These are phyloP conservation scores for Propithecus deckenii DNA, from an alignment of 2,797 vertebrate species.

Conservation along the genomic window DNA sequence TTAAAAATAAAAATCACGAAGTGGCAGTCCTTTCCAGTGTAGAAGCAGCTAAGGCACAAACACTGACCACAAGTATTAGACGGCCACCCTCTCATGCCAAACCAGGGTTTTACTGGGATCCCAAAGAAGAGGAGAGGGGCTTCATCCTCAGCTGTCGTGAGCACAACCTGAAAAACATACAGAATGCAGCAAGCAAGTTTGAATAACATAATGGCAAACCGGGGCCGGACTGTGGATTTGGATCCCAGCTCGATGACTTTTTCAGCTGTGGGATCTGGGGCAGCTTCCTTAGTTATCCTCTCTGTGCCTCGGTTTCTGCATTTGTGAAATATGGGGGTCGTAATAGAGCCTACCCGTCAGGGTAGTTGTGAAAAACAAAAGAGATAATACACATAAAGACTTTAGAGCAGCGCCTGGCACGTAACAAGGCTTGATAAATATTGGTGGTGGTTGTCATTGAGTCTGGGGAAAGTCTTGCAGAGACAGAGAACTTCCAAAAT, in stretches of 20 bases:
- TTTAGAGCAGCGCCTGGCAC: not conserved
- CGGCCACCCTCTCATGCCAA: not conserved
- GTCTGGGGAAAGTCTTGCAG: not conserved
- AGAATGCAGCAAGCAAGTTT: not conserved
- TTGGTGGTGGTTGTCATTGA: not conserved
- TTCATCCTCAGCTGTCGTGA: not conserved
- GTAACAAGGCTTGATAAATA: not conserved
- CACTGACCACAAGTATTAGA: not conserved
- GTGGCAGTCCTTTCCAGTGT: not conserved
- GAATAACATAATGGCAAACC: not conserved
- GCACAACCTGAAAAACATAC: not conserved
- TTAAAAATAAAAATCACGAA: not conserved
- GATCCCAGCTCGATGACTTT: not conserved
- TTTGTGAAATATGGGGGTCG: not conserved
- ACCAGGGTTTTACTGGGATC: not conserved
- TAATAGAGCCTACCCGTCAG: not conserved
- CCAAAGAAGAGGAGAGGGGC: not conserved
- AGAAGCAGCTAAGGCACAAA: not conserved
- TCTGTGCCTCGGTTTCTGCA: not conserved
- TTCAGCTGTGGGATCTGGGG: not conserved
- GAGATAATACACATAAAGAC: not conserved
- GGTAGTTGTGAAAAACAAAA: not conserved
- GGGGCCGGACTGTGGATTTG: not conserved
- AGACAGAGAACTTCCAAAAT: not conserved
- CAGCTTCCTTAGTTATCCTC: not conserved